Evolutionary conservation across 1,140 invertebrate genomes (phyloP).

Genomic region (Nautilus pompilius): DNA sequence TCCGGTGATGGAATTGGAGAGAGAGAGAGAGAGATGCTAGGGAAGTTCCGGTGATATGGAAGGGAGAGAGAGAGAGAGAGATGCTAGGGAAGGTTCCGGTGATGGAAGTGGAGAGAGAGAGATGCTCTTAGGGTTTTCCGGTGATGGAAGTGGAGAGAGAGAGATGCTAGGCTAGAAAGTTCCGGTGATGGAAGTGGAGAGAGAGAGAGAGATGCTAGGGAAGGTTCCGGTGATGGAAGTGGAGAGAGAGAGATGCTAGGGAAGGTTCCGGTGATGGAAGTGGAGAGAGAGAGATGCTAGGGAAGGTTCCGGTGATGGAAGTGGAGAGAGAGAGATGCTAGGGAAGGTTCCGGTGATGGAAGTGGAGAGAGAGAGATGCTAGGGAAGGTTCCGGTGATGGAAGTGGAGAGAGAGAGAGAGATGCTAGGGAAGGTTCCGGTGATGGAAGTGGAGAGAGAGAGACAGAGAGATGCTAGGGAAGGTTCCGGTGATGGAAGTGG

Average conservation of each 20-base stretch:
- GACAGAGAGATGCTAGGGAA: neutral
- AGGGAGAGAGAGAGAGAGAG: neutral
- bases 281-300: neutral
- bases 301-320: neutral
- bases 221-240: neutral
- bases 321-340: neutral
- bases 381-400: neutral
- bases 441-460: neutral
- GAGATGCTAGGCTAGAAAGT: neutral
- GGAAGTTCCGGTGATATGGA: neutral
- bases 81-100: neutral
- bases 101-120: neutral
- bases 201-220: neutral
- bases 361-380: neutral
- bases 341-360: neutral
- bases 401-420: neutral
- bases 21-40: neutral
- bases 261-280: neutral
- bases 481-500: neutral
- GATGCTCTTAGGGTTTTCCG: neutral
- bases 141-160: neutral
- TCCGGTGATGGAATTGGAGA: neutral
- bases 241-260: neutral
- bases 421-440: neutral
- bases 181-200: neutral